A percentile compares a stretch with the other conserved stretches of the same genome.
Evolutionary conservation across 1,140 invertebrate genomes (phyloP).

Genomic region (Papilio helenus): DNA sequence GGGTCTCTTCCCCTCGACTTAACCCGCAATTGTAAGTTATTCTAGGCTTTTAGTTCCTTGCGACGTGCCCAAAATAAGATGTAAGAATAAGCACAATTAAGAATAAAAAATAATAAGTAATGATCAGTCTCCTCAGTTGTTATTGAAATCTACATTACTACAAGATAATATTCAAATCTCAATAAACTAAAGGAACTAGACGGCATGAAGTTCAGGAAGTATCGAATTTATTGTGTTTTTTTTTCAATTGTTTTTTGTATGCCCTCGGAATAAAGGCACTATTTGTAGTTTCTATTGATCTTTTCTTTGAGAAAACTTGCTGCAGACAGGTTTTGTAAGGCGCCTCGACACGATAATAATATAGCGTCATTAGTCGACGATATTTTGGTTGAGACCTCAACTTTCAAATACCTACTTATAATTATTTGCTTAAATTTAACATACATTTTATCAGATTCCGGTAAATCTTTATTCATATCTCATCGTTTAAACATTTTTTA

Average conservation of each 20-base stretch:
- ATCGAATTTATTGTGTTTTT: neutral
- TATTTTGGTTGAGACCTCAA: conserved; percentile 8
- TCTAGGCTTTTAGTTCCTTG: no score
- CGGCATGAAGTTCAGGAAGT: conserved; percentile 7
- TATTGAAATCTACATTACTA: neutral
- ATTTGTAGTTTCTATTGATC: neutral
- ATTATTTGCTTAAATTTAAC: neutral
- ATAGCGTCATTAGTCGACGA: conserved; percentile 3
- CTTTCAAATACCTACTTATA: conserved; percentile 18
- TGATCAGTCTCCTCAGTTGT: neutral
- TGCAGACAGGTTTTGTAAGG: conserved; percentile 7
- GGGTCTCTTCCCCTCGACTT: no score
- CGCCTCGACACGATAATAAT: neutral
- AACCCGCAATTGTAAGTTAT: no score
- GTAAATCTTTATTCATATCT: neutral
- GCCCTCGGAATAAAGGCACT: conserved; percentile 2
- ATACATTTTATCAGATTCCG: neutral
- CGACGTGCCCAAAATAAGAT: no score
- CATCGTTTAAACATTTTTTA: neutral
- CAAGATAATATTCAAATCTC: neutral
- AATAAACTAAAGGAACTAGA: neutral
- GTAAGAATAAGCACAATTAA: neutral
- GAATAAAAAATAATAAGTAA: neutral
- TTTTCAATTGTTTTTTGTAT: neutral
- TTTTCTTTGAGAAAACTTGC: conserved; percentile 9